Base-by-base conservation (phyloP, 2,797 vertebrate genomes). In the Pangasius djambal region DNA sequence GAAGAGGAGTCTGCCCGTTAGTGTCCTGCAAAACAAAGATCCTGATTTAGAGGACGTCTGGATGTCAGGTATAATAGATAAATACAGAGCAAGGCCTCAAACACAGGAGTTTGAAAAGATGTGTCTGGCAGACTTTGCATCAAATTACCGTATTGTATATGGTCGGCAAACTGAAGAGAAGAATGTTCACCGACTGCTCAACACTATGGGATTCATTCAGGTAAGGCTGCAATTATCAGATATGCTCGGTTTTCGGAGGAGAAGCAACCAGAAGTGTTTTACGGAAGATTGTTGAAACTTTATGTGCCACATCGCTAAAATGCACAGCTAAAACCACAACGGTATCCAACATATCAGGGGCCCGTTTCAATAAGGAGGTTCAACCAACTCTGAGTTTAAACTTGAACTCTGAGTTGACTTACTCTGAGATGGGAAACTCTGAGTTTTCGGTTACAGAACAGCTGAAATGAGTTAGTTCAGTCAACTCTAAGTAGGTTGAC, bases 241-340 rank as follows among this genome's bases (percentile, higher is more conserved):
- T 89, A 50, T 83, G n/a, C 77, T 0, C 61, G 69, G 28, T 87
- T 52, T 10, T 92, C 91, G 67, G 4, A 91, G n/a, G 15, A 85
- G 25, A 92, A 92, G 44, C 1, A 89, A 0, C 87, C 88, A 20
- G 89, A 91, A 22, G 65, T 85, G 8, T 88, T 83, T 61, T 87
- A 79, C 61, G 67, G 86, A 0, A 89, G 72, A 2, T n/a, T 90
- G 1, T 57, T 92, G 0, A 92, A 89, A 40, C 74, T 91, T 1
- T 92, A 93, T 20, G 52, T 90, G 5, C 85, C 89, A 8, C 18
- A 91, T 6, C 22, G 77, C 6, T 40, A 25, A 18, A 61, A 88
- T 34, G 9, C 13, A 1, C 74, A 89, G 34, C 48, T 88, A 2
- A 90, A 85, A 78, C 31, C 15, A 7, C 16, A 6, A 0, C 0